A percentile compares a stretch with the other conserved stretches of the same genome.
phyloP scores from a whole-genome alignment of 1,140 invertebrate species.

The Pteromalus puparum region DNA sequence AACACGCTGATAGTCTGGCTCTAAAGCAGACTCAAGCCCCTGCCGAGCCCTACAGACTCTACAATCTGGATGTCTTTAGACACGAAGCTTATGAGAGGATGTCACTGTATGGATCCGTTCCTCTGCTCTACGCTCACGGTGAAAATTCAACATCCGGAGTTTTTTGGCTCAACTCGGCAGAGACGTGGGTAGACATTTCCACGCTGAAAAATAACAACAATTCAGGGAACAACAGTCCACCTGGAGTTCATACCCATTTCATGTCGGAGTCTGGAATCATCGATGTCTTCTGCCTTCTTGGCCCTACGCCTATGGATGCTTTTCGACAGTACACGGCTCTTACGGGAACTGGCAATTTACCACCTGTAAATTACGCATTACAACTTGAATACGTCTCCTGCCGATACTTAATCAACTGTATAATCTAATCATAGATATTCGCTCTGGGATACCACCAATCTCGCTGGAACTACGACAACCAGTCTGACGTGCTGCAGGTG shows the following conservation, averaged over 20 bases:
- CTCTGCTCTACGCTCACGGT: conserved; percentile 94
- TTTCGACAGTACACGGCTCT: conserved; percentile 91
- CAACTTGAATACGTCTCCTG: too few relatives aligned
- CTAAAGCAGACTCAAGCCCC: conserved; percentile 88
- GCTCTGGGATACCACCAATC: conserved; percentile 96
- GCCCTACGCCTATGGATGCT: conserved; percentile 89
- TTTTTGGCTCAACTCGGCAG: conserved; percentile 98
- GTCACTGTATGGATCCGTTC: conserved; percentile 96
- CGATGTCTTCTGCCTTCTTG: conserved; percentile 94
- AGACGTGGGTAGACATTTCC: conserved; percentile 97
- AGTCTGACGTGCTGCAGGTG: conserved; percentile 92
- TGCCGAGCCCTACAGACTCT: conserved; percentile 94
- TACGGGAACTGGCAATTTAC: conserved; percentile 92
- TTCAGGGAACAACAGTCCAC: conserved; percentile 13
- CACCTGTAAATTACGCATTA: conserved; percentile 81
- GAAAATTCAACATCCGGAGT: conserved; percentile 88
- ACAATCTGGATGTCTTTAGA: conserved; percentile 99
- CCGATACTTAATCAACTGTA: background rate
- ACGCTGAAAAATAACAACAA: too few relatives aligned
- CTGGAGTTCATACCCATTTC: conserved; percentile 83
- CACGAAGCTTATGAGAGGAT: conserved; percentile 96
- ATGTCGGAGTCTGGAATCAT: conserved; percentile 97
- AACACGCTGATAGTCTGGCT: conserved; percentile 95
- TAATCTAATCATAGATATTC: conserved; percentile 80
- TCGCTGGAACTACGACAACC: conserved; percentile 99